These are phyloP conservation scores for Daphoenositta chrysoptera DNA, from an alignment of 2,113 vertebrate genomes.

Conservation along the genomic window DNA sequence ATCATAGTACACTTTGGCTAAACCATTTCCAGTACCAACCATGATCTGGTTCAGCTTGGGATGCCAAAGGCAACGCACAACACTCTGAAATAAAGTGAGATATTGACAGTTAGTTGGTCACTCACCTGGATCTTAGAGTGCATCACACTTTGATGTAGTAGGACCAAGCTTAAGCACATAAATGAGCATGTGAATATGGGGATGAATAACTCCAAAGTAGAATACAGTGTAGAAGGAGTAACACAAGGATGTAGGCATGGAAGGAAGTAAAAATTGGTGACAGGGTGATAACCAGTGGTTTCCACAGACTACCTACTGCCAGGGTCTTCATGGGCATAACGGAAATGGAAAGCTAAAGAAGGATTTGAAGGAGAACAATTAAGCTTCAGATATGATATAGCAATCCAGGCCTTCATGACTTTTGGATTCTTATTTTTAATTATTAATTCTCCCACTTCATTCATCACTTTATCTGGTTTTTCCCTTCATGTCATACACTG, in stretches of 20 bases:
- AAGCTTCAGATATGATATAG: neutral
- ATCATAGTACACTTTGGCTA: conserved; percentile 96
- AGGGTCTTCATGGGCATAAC: neutral
- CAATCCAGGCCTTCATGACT: neutral
- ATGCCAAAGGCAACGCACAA: conserved; percentile 97
- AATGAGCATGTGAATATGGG: neutral
- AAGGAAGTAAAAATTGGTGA: neutral
- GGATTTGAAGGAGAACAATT: neutral
- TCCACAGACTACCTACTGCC: neutral
- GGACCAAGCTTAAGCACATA: neutral
- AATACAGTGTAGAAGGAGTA: neutral
- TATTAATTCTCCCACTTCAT: neutral
- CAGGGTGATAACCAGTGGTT: neutral
- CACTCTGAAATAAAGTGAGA: conserved; percentile 79
- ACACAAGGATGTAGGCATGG: neutral
- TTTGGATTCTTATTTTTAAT: neutral
- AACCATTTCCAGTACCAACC: conserved; percentile 91
- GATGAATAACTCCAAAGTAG: neutral
- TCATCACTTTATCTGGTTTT: neutral
- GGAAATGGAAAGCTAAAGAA: neutral
- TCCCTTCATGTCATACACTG: neutral
- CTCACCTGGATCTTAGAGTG: neutral
- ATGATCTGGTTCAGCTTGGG: conserved; percentile 98
- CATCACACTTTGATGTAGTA: neutral
- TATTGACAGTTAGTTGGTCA: neutral